A percentile compares a stretch with the other conserved stretches of the same genome.
These are phyloP conservation scores for Gymnocypris eckloni DNA, from an alignment of 2,797 vertebrate species.

Conservation along the genomic window DNA sequence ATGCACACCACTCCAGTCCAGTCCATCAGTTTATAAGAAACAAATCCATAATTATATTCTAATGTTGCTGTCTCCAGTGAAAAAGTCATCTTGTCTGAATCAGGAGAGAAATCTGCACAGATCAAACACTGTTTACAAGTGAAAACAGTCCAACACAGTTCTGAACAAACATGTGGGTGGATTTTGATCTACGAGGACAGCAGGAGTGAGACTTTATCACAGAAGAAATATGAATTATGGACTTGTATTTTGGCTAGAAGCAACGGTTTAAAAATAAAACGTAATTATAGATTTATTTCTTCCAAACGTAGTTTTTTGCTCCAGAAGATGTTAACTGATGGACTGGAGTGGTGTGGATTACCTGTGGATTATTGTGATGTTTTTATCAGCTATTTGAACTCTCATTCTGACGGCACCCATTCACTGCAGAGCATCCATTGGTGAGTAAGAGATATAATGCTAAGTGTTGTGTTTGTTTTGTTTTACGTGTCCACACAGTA, in stretches of 20 bases:
- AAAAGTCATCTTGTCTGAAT: no score
- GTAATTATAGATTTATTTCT: not conserved
- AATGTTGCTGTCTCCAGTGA: no score
- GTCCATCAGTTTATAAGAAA: no score
- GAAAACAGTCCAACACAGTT: no score
- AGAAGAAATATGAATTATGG: not conserved
- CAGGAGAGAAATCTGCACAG: no score
- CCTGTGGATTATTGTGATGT: not conserved
- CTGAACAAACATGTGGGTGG: not conserved
- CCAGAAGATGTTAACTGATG: no score
- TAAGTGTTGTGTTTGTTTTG: no score
- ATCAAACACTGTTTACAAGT: no score
- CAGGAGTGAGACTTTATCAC: not conserved
- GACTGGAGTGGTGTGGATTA: not conserved
- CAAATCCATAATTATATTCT: no score
- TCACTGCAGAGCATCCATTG: not conserved
- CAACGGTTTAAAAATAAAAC: not conserved
- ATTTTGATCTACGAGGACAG: not conserved
- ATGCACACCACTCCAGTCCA: not conserved
- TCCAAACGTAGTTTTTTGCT: no score
- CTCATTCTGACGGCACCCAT: not conserved
- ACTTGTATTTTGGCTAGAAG: not conserved
- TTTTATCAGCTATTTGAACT: not conserved
- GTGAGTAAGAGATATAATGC: not conserved
- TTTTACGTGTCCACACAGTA: not conserved